These are phyloP conservation scores for Chaetodon auriga DNA, from an alignment of 2,113 vertebrate species.

Conservation along the genomic window DNA sequence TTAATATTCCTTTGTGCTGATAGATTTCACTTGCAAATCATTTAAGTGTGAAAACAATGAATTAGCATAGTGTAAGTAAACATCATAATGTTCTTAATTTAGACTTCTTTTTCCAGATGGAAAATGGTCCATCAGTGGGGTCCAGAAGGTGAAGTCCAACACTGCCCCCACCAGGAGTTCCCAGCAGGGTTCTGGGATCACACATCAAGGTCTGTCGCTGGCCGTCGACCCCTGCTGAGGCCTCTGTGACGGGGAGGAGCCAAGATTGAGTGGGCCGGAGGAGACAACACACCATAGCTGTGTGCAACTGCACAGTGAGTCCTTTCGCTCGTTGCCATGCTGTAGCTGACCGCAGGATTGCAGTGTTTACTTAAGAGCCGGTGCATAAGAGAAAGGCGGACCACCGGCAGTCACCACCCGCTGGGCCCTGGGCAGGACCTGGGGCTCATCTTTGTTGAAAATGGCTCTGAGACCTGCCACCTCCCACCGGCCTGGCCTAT, in stretches of 20 bases:
- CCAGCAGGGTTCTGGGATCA: slow-evolving; percentile 74
- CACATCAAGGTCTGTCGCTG: slow-evolving; percentile 80
- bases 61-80: slow-evolving; percentile 36
- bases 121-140: slow-evolving; percentile 45
- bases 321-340: slow-evolving; percentile 85
- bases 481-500: slow-evolving; percentile 81
- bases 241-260: slow-evolving; percentile 73
- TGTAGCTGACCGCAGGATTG: slow-evolving; percentile 85
- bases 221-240: slow-evolving; percentile 74
- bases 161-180: slow-evolving; percentile 76
- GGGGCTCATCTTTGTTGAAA: slow-evolving; percentile 88
- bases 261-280: slow-evolving; percentile 68
- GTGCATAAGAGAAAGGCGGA: slow-evolving; percentile 88
- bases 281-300: slow-evolving; percentile 84
- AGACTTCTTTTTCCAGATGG: slow-evolving; percentile 41
- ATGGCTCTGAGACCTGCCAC: slow-evolving; percentile 81
- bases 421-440: slow-evolving; percentile 77
- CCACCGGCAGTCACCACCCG: slow-evolving; percentile 85
- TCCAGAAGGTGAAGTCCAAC: slow-evolving; percentile 66
- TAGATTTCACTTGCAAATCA: slow-evolving; percentile 17
- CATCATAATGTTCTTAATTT: slow-evolving; percentile 60
- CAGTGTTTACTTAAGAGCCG: slow-evolving; percentile 86
- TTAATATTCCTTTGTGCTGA: not conserved
- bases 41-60: slow-evolving; percentile 7
- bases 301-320: slow-evolving; percentile 85